phyloP scores from a whole-genome alignment of 1,140 invertebrate species.

The Glossosoma conforme region DNA sequence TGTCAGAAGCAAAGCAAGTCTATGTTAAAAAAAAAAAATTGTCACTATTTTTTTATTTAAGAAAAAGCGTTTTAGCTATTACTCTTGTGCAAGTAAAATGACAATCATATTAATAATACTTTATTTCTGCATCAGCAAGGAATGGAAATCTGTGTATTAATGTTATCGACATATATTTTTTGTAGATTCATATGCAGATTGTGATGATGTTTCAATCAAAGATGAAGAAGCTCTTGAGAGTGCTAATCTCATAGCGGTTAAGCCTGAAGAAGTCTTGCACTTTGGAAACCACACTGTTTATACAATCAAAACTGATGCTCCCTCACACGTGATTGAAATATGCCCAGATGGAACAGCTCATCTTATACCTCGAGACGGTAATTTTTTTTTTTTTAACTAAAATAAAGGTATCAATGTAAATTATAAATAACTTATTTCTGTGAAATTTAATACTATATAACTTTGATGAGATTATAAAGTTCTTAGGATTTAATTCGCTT shows the following conservation, averaged over 20 bases:
- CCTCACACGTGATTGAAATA: conserved; percentile 10
- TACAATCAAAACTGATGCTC: neutral
- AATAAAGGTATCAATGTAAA: conserved; percentile 3
- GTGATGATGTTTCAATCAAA: neutral
- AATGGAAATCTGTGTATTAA: neutral
- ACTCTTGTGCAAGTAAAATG: too few species aligned
- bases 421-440: neutral
- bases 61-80: neutral
- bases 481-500: neutral
- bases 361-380: conserved; percentile 6
- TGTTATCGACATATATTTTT: neutral
- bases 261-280: neutral
- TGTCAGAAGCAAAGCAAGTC: too few species aligned
- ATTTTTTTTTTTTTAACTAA: neutral
- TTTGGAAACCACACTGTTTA: conserved; percentile 5
- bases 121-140: too few species aligned
- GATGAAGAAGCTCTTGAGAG: conserved; percentile 1
- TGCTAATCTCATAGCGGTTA: neutral
- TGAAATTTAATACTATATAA: neutral
- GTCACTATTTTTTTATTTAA: neutral
- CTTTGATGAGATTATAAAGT: neutral
- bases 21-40: too few species aligned
- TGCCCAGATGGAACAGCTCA: conserved; percentile 6
- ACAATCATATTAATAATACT: too few species aligned
- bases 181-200: neutral